Conservation (phyloP, 64 coral and sea anemone genomes). For the Dendronephthya gigantea region DNA sequence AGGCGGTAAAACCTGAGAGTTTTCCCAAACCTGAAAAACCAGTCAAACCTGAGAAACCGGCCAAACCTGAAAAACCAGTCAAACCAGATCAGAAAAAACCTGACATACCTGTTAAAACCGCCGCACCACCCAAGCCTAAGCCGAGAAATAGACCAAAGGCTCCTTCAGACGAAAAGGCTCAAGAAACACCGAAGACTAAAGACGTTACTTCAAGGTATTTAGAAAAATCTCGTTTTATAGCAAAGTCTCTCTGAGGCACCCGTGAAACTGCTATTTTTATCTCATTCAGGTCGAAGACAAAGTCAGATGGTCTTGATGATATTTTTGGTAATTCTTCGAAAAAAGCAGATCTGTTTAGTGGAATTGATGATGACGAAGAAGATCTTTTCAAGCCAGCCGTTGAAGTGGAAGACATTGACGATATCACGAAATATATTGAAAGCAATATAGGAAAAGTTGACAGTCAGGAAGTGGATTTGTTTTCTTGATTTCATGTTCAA, state of each 20-base stretch:
- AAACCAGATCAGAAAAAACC: neutral
- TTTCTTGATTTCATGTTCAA: neutral
- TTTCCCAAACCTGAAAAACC: neutral
- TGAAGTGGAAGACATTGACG: neutral
- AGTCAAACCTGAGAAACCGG: neutral
- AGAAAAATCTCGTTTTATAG: no score
- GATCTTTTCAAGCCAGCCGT: neutral
- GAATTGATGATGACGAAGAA: slow-evolving; percentile 6
- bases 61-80: neutral
- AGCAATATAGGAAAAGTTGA: neutral
- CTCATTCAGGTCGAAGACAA: no score
- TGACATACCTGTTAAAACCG: neutral
- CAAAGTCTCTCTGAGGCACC: no score
- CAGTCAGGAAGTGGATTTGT: neutral
- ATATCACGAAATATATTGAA: slow-evolving; percentile 9
- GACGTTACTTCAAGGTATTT: no score
- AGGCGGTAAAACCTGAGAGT: neutral
- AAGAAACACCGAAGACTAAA: neutral
- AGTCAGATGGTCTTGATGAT: neutral
- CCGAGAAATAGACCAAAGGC: neutral
- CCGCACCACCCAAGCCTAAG: neutral
- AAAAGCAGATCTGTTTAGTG: slow-evolving; percentile 4
- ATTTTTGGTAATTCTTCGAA: neutral
- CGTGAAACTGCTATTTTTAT: no score
- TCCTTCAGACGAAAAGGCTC: neutral